Conservation (phyloP, 2,113 vertebrate genomes). For the Bubo blakistoni region DNA sequence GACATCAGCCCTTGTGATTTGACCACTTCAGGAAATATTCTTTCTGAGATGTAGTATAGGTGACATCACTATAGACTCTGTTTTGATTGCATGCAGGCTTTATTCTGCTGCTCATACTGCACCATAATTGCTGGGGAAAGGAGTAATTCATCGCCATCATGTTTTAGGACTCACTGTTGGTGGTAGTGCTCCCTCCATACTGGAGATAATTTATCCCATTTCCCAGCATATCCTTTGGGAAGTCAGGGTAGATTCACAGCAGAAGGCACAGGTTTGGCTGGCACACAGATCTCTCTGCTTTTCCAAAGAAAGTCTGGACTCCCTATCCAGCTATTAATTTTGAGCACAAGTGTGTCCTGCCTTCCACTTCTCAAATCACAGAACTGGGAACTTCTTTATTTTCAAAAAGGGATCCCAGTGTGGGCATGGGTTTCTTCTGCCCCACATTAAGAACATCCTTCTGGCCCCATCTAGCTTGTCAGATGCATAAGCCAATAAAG, state of each 20-base stretch:
- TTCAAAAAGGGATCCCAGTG: not conserved
- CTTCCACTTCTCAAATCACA: not conserved
- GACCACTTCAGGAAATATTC: not conserved
- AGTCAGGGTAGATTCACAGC: not conserved
- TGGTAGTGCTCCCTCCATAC: not conserved
- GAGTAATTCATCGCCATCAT: not conserved
- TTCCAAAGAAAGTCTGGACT: not conserved
- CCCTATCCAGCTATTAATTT: not conserved
- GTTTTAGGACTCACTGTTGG: not conserved
- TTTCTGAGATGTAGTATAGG: not conserved
- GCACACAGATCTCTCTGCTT: not conserved
- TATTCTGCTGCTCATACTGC: not conserved
- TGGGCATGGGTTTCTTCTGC: not conserved
- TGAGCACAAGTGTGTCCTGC: not conserved
- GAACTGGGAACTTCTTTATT: not conserved
- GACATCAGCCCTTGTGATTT: not conserved
- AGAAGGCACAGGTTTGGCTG: accelerated
- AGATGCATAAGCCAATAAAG: not conserved
- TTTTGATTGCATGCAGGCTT: not conserved
- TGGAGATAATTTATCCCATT: not conserved
- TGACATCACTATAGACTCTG: not conserved
- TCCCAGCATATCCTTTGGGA: not conserved
- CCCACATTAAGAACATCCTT: not conserved
- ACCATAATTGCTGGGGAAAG: not conserved
- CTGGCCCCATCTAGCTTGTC: accelerated